Base-by-base conservation (phyloP, 2,888 invertebrate species). In the Encarsia formosa region DNA sequence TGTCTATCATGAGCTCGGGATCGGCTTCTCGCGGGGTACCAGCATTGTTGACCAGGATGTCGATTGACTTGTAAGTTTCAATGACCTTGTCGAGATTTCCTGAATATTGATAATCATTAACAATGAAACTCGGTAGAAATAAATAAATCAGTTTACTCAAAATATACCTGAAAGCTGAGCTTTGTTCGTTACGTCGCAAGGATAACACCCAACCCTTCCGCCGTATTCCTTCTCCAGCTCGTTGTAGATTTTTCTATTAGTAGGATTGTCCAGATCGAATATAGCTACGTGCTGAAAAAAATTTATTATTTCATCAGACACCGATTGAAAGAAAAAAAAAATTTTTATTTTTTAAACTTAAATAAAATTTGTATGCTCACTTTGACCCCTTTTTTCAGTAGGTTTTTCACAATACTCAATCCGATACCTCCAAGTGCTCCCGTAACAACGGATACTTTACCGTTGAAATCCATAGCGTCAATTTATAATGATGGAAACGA, bases 41-140 rank as follows among this genome's bases (percentile, higher is more conserved):
- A 5, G 71, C 70, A 40, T 66, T 70, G 59, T 72, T 72, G 31
- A 81, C 75, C 2, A 81, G 76, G 50, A 82, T 78, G 56, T 81
- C 80, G 32, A 80, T 54, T 2, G 15, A 15, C 6, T 23, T n/a
- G 18, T 46, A 31, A 5, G 16, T 64, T 13, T 71, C 65, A 1
- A 74, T 56, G 1, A 52, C 31, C 19, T 69, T 73, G 57, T 75
- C 71, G 54, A 77, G 77, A 15, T 45, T 51, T 18, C 15, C 51
- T 45, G 29, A 13, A 40, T 29, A 9, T 42, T 42, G 18, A 42
- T 26, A 22, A 18, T 2, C 24, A 15, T 26, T 16, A 26, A 6
- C 26, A 6, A 26, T n/a, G 8, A 3, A 29, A 15, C 26, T 8
- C 5, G 13, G 8, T 19, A 40, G 40, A 2, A 20, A 15, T 13